Conservation (phyloP, 92 coral and sea anemone genomes). For the Siderastrea radians region DNA sequence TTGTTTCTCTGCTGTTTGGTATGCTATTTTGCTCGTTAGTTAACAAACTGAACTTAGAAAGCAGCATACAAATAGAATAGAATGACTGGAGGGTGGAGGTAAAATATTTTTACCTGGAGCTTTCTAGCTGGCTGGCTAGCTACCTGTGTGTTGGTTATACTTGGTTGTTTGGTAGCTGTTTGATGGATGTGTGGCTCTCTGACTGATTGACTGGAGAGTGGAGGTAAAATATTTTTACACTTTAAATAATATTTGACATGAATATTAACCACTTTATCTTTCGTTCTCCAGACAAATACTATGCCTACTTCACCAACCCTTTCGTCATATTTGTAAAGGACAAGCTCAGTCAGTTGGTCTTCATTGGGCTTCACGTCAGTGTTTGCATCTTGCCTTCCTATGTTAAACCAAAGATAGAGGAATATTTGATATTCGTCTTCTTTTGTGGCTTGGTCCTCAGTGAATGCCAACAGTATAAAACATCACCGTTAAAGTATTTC, state of each 20-base stretch:
- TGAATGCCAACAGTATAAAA: conserved; percentile 27
- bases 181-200: neutral
- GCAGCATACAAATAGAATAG: no score
- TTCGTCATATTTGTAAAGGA: no score
- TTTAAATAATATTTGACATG: no score
- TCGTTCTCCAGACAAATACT: conserved; percentile 18
- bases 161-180: neutral
- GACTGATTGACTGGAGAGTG: neutral
- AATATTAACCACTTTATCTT: neutral
- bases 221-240: no score
- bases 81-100: no score
- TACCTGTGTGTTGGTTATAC: no score
- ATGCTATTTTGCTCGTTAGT: no score
- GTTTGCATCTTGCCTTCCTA: conserved; percentile 26
- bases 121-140: neutral
- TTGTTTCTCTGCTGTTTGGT: no score
- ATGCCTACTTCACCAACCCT: conserved; percentile 7
- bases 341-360: neutral
- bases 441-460: conserved; percentile 20
- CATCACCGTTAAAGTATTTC: conserved; percentile 31
- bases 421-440: neutral
- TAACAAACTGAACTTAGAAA: no score
- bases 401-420: neutral
- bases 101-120: no score
- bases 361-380: conserved; percentile 30